phyloP scores from a whole-genome alignment of 2,888 invertebrate species.

The Lasioglossum zephyrum region DNA sequence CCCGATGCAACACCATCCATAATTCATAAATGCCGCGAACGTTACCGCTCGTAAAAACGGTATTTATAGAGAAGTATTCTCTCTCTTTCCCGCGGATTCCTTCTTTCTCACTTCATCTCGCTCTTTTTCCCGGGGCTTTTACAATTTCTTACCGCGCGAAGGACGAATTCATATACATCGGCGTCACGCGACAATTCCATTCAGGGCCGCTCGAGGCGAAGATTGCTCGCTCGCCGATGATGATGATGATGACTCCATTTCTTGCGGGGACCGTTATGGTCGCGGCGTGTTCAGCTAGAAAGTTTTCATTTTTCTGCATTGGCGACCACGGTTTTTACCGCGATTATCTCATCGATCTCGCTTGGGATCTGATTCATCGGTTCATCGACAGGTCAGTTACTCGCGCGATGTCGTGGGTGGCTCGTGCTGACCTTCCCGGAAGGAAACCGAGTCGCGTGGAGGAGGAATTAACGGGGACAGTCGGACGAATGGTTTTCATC shows the following conservation, averaged over 20 bases:
- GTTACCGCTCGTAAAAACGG: constrained; percentile 40
- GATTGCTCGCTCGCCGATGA: constrained; percentile 16
- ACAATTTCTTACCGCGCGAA: constrained; percentile 53
- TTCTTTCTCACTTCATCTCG: not conserved
- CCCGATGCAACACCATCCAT: constrained; percentile 18
- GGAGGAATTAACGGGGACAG: not conserved
- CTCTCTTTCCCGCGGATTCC: not conserved
- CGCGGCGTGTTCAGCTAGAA: not conserved
- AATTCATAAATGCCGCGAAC: constrained; percentile 58
- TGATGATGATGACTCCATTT: constrained; percentile 34
- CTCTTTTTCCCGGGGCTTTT: constrained; percentile 31
- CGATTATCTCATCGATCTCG: constrained; percentile 7
- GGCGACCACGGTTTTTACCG: not conserved
- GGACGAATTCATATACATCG: constrained; percentile 51
- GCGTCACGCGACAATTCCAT: constrained; percentile 53
- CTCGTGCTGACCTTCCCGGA: not conserved
- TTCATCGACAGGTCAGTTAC: constrained; percentile 3
- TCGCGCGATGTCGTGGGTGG: not conserved
- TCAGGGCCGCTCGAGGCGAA: constrained; percentile 40
- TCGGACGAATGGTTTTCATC: not conserved
- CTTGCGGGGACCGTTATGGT: not conserved
- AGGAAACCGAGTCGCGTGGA: not conserved
- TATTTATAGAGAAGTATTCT: constrained; percentile 56
- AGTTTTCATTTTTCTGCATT: constrained; percentile 22
- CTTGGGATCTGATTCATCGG: not conserved